Conservation (phyloP, 1,140 invertebrate species). For the Hetaerina americana region DNA sequence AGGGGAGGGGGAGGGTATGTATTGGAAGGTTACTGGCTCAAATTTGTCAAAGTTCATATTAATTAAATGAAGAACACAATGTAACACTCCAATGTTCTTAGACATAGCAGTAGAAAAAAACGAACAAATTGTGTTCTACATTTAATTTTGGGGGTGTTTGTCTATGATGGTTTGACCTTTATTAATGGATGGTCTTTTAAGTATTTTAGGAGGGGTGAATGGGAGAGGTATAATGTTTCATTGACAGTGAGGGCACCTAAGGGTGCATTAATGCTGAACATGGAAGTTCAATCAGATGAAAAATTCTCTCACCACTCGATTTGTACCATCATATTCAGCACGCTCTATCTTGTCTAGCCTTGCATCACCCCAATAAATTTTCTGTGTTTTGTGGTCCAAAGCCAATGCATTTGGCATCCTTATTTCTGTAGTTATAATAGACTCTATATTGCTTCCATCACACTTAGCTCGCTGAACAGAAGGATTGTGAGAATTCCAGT, state of each 20-base stretch:
- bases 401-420: conserved; percentile 71
- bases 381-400: conserved; percentile 53
- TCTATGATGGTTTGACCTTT: too few relatives aligned
- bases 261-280: neutral
- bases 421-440: conserved; percentile 61
- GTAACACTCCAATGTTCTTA: too few relatives aligned
- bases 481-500: conserved; percentile 62
- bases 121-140: too few relatives aligned
- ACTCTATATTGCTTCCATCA: conserved; percentile 46
- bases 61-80: too few relatives aligned
- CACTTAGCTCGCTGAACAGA: conserved; percentile 57
- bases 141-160: too few relatives aligned
- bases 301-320: conserved; percentile 29
- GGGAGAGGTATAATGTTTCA: too few relatives aligned
- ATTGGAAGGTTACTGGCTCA: too few relatives aligned
- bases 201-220: too few relatives aligned
- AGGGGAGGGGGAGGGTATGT: too few relatives aligned
- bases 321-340: conserved; percentile 36
- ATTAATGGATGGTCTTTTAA: too few relatives aligned
- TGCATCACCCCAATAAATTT: conserved; percentile 46
- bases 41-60: too few relatives aligned
- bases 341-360: conserved; percentile 42
- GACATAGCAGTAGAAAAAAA: too few relatives aligned
- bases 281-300: neutral
- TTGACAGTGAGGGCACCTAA: neutral